Base-by-base conservation (phyloP, 64 coral and sea anemone species). In the Stylophora pistillata region DNA sequence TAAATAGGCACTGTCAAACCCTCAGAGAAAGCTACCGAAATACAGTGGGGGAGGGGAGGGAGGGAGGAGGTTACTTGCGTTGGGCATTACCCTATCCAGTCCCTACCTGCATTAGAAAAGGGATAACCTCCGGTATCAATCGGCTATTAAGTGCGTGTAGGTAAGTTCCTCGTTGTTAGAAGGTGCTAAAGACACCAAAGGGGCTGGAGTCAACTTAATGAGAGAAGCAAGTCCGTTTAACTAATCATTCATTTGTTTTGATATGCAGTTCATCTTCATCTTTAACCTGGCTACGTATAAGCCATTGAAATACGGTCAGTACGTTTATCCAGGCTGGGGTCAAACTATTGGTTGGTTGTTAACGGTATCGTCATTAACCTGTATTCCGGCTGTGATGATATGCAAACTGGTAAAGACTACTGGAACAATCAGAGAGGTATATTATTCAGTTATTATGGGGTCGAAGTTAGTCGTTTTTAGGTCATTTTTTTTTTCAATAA, bases 341-440 rank as follows among this genome's bases (percentile, higher is more conserved):
- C 53, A 89, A 61, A 86, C 71, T 27, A 94, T 94, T 74, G 92
- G 92, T 12, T 94, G 92, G 92, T 53, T 80, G 25, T 56, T 94
- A 72, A 88, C 92, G 29, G 65, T 85, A 29, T 88, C 92, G 0
- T 94, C 92, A 15, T 89, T 94, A 28, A 54, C 75, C 15, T 84
- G 79, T 10, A 88, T 94, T 59, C 92, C 92, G 9, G 60, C 10
- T 52, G 80, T 84, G 61, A 68, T 84, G 61, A 84, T 84, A 53
- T 84, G 69, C 80, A 84, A 84, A 21, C 62, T 84, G 10, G 26
- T 70, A 13, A 53, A 27, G 13, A 70, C 80, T 32, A 84, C 80
- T 53, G 80, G 80, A 0, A 84, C 80, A 53, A 69, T 84, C 10
- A 52, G 16, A 53, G 80, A 84, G 80, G 80, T 84, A 60, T 15